Conservation (phyloP, 2,113 vertebrate genomes). For the Microcebus griseorufus region DNA sequence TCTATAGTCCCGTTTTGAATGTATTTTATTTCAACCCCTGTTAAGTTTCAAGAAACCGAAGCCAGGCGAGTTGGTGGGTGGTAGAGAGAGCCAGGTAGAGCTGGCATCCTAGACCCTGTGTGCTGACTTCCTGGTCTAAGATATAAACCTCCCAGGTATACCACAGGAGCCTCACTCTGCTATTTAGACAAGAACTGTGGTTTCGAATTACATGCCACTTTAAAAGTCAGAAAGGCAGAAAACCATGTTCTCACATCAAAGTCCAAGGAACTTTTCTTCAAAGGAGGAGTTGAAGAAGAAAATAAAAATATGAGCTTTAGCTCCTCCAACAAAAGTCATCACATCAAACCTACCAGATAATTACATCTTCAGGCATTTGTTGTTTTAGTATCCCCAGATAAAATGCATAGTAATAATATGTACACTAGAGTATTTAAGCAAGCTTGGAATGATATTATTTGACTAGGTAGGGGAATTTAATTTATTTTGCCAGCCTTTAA, state of each 20-base stretch:
- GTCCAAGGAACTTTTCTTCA: background rate
- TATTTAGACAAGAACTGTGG: background rate
- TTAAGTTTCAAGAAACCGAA: background rate
- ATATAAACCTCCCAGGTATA: background rate
- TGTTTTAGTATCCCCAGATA: background rate
- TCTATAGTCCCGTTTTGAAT: background rate
- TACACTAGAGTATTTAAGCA: background rate
- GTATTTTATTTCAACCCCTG: background rate
- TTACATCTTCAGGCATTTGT: background rate
- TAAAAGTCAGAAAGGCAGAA: constrained; percentile 48
- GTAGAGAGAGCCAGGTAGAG: background rate
- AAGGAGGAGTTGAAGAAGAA: background rate
- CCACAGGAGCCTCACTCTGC: background rate
- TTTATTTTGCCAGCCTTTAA: constrained; percentile 20
- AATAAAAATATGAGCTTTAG: background rate
- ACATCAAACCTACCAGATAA: background rate
- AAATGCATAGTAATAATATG: background rate
- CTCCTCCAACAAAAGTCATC: constrained; percentile 8
- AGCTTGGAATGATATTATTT: constrained; percentile 15
- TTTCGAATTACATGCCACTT: constrained; percentile 1
- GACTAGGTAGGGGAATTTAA: background rate
- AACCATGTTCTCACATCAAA: background rate
- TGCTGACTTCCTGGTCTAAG: background rate
- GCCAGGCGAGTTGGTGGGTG: background rate
- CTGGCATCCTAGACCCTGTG: background rate